These are phyloP conservation scores for Contarinia nasturtii DNA, from an alignment of 1,140 invertebrate species.

Conservation along the genomic window DNA sequence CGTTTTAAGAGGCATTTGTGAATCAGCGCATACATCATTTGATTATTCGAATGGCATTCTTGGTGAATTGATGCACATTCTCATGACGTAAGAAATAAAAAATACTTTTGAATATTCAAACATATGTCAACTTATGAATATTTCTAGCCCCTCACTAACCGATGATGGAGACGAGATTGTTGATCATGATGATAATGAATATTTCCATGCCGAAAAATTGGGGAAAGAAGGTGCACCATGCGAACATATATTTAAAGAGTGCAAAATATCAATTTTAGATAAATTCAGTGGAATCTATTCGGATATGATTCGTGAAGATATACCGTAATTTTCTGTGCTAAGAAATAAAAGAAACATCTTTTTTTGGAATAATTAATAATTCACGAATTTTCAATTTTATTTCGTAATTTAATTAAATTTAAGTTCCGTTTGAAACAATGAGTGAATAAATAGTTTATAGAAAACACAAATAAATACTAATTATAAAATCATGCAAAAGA, in stretches of 20 bases:
- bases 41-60: slow-evolving; percentile 39
- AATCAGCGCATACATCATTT: slow-evolving; percentile 45
- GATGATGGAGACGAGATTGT: background rate
- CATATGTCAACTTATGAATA: background rate
- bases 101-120: background rate
- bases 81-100: slow-evolving; percentile 39
- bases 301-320: too few species aligned
- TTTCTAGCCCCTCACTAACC: slow-evolving; percentile 1
- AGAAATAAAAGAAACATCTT: too few species aligned
- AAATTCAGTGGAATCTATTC: slow-evolving; percentile 1
- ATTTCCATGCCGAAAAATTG: slow-evolving; percentile 1
- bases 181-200: slow-evolving; percentile 3
- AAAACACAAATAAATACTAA: too few species aligned
- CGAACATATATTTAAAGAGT: slow-evolving; percentile 1
- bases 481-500: too few species aligned
- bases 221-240: slow-evolving; percentile 1
- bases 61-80: slow-evolving; percentile 45
- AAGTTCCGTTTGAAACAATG: too few species aligned
- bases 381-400: too few species aligned
- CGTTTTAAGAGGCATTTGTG: slow-evolving; percentile 52
- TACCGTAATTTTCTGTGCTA: too few species aligned
- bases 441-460: too few species aligned
- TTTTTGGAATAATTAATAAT: too few species aligned
- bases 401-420: too few species aligned
- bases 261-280: background rate